Evolutionary conservation across 2,888 invertebrate genomes (phyloP), one percentile per base, ranked within the genome.

Genomic region (Pollenia labialis): DNA sequence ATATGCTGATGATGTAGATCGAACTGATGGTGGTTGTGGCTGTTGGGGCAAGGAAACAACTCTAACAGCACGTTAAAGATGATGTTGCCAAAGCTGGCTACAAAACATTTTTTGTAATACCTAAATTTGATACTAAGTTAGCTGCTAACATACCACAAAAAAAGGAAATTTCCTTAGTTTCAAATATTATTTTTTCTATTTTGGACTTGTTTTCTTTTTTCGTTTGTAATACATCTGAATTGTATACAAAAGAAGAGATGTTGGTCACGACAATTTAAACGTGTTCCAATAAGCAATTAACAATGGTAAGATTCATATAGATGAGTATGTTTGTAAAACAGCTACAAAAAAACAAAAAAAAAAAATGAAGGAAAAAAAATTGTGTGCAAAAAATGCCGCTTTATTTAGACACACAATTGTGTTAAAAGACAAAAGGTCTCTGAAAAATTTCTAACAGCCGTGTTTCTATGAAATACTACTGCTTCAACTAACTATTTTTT

Each of bases 221-320:
- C 44, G 58, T 72, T 76, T 83, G 76, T 71, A 81, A 74, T 83
- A 87, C 87, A 66, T 79, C 80, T 72, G 72, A 66, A 56, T 80
- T 81, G 71, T 83, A 71, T 79, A 82, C 80, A 85, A 82, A 74
- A 80, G 71, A 66, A 58, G 60, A 85, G 79, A 82, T 85, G 69
- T 85, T 88, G 88, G 87, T 87, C 87, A 87, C 87, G 87, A 87
- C 85, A 82, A 80, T 87, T 85, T 79, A 82, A 85, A 80, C 87
- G 85, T 88, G 82, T 87, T 87, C 82, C 85, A 87, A 87, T 87
- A 85, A 87, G 85, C 88, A 88, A 88, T 88, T 88, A 88, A 88
- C 88, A 88, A 88, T 88, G 86, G 86, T 74, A 69, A 81, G 76
- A 72, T 72, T 82, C 85, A 82, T 85, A 76, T 64, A 79, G 52